Conservation (phyloP, 2,797 vertebrate species). For the Cuculus canorus region DNA sequence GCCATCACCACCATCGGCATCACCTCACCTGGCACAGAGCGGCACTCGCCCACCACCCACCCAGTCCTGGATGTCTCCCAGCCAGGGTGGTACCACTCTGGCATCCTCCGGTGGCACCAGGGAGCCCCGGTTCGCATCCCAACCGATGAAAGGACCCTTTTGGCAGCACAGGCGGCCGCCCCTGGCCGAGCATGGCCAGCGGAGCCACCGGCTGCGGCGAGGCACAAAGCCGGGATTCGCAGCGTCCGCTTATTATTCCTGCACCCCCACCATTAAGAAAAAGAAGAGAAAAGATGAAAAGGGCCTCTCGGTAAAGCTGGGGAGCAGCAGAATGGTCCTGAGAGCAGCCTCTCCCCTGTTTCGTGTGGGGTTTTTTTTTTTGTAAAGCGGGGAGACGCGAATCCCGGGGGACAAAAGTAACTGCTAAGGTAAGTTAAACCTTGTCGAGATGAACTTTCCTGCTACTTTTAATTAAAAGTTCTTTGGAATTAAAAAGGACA, state of each 20-base stretch:
- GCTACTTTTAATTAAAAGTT: slow-evolving; percentile 83
- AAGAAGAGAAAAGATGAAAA: slow-evolving; percentile 28
- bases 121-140: background rate
- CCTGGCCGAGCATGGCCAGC: background rate
- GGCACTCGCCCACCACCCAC: fast-evolving
- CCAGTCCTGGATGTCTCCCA: fast-evolving
- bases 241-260: slow-evolving; percentile 34
- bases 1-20: fast-evolving
- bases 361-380: background rate
- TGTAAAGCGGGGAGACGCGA: slow-evolving; percentile 53
- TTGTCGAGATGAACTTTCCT: slow-evolving; percentile 81
- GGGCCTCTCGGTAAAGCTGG: background rate
- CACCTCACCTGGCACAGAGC: background rate
- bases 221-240: slow-evolving; percentile 10
- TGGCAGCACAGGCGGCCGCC: fast-evolving
- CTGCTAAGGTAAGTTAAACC: slow-evolving; percentile 84
- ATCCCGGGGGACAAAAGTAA: slow-evolving; percentile 77
- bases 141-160: background rate
- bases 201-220: background rate
- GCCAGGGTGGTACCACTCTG: background rate
- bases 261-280: slow-evolving; percentile 5
- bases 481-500: slow-evolving; percentile 86
- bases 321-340: background rate
- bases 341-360: background rate
- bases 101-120: background rate